Conservation (phyloP, 37 sponge, comb jelly and placozoan species). For the Axinella damicornis region DNA sequence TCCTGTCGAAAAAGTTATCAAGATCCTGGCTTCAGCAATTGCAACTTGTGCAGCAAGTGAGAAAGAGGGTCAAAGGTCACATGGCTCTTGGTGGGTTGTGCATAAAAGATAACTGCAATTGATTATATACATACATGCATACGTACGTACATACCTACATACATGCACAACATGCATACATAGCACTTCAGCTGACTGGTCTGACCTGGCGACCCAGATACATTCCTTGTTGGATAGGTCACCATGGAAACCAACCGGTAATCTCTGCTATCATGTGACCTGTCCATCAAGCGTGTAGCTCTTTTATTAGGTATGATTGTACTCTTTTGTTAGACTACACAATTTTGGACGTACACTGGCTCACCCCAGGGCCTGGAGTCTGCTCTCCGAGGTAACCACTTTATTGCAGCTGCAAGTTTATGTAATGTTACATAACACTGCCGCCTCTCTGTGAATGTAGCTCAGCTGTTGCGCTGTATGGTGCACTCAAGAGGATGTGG, state of each 20-base stretch:
- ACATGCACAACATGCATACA: too few species aligned
- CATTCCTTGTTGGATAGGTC: constrained; percentile 47
- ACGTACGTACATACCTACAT: too few species aligned
- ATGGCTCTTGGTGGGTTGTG: background rate
- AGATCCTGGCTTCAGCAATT: background rate
- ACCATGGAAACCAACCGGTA: constrained; percentile 34
- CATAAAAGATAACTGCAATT: too few species aligned
- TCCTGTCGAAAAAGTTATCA: background rate
- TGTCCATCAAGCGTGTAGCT: background rate
- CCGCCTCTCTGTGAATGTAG: constrained; percentile 2
- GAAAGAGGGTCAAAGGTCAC: background rate
- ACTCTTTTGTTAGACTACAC: constrained; percentile 1
- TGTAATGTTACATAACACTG: background rate
- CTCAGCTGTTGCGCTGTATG: constrained; percentile 28
- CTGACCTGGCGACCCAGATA: constrained; percentile 29
- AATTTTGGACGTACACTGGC: constrained; percentile 28
- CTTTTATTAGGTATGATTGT: background rate
- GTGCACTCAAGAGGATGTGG: constrained; percentile 56
- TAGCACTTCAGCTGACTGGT: background rate
- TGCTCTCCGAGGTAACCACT: constrained; percentile 30
- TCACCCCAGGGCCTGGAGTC: background rate
- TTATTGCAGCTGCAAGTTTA: too few species aligned
- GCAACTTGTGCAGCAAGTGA: background rate
- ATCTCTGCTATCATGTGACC: background rate
- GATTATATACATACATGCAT: too few species aligned